phyloP scores from a whole-genome alignment of 2,797 vertebrate species.

The Adrianichthys oophorus region DNA sequence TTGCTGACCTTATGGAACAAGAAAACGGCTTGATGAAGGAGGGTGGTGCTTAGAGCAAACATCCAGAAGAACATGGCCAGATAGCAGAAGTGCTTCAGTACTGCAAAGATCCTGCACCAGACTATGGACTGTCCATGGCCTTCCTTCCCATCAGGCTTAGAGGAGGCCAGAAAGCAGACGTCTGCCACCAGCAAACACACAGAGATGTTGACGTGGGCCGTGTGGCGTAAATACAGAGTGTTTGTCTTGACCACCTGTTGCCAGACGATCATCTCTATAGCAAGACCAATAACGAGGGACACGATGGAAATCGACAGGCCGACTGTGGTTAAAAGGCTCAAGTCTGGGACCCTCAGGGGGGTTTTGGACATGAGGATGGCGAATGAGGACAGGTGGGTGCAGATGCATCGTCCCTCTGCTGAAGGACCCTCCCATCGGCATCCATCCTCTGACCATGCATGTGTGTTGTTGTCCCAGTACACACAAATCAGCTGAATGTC shows the following conservation, averaged over 20 bases:
- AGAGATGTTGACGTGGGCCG: conserved; percentile 73
- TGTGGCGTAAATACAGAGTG: conserved; percentile 70
- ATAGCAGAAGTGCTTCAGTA: conserved; percentile 78
- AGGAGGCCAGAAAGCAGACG: conserved; percentile 60
- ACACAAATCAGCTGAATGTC: conserved; percentile 56
- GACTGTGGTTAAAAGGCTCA: conserved; percentile 38
- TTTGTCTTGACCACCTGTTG: conserved; percentile 66
- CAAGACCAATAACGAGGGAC: conserved; percentile 65
- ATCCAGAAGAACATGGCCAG: conserved; percentile 83
- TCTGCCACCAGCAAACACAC: conserved; percentile 73
- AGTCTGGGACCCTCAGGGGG: neutral
- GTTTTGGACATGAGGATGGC: conserved; percentile 66
- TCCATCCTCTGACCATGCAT: neutral
- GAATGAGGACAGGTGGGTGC: conserved; percentile 70
- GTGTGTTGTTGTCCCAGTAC: conserved; percentile 31
- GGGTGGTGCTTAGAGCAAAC: conserved; percentile 72
- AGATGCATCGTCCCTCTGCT: conserved; percentile 20
- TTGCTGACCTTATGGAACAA: conserved; percentile 72
- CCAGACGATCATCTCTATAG: conserved; percentile 72
- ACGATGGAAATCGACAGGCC: conserved; percentile 68
- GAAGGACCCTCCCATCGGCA: conserved; percentile 34
- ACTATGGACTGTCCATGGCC: neutral
- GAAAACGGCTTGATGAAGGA: conserved; percentile 76
- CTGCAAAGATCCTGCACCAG: conserved; percentile 59
- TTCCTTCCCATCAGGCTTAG: rapidly evolving